Conservation (phyloP, 2,888 invertebrate genomes). For the Aphodius sticticus region DNA sequence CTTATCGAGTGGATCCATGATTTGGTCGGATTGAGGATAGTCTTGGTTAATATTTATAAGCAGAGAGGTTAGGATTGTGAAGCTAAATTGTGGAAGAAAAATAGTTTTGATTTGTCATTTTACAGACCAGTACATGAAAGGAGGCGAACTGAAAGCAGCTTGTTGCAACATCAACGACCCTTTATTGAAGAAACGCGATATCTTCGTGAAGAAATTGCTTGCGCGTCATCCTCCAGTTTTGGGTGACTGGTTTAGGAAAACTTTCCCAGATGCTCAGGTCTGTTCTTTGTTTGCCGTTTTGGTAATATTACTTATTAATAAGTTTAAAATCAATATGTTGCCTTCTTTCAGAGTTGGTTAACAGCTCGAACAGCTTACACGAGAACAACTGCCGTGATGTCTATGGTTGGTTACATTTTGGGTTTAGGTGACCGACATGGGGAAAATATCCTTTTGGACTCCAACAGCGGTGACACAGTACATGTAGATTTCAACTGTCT, state of each 20-base stretch:
- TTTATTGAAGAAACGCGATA: constrained; percentile 71
- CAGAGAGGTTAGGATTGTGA: constrained; percentile 66
- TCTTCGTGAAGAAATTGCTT: constrained; percentile 72
- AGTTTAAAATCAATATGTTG: not conserved
- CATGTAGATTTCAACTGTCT: constrained; percentile 99
- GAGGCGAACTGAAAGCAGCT: constrained; percentile 69
- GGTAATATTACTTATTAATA: not conserved
- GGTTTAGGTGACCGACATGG: constrained; percentile 95
- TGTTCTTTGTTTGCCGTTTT: constrained; percentile 22
- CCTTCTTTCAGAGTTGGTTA: constrained; percentile 71
- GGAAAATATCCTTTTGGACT: constrained; percentile 94
- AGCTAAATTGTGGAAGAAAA: not conserved
- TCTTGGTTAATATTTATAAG: constrained; percentile 74
- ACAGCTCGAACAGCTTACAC: constrained; percentile 90
- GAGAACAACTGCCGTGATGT: constrained; percentile 96
- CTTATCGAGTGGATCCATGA: constrained; percentile 96
- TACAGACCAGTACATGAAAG: constrained; percentile 64
- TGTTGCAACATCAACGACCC: constrained; percentile 69
- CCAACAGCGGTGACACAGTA: constrained; percentile 90
- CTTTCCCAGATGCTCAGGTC: constrained; percentile 82
- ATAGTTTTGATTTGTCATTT: constrained; percentile 11
- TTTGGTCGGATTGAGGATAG: constrained; percentile 76
- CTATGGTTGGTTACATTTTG: constrained; percentile 93
- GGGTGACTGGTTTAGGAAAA: constrained; percentile 89
- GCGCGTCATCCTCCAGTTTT: constrained; percentile 84